Evolutionary conservation across 2,113 vertebrate species (phyloP).

Genomic region (Saccopteryx bilineata): DNA sequence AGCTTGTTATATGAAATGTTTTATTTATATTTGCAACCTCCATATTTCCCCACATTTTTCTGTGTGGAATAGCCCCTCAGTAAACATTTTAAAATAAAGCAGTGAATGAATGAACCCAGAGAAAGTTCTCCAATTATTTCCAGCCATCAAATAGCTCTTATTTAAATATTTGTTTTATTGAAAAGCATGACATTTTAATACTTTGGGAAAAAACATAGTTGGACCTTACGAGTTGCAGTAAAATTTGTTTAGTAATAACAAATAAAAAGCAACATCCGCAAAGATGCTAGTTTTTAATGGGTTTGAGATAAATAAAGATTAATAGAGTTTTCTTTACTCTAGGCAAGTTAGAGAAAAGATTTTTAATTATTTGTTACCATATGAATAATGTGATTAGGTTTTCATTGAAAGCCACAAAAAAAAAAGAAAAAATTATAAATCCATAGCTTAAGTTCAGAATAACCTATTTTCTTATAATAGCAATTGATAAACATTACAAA

Average conservation of each 20-base stretch:
- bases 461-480: background rate
- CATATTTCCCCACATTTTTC: background rate
- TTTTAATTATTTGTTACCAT: background rate
- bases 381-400: background rate
- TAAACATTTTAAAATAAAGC: slow-evolving; percentile 27
- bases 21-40: background rate
- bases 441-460: background rate
- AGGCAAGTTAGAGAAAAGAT: background rate
- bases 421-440: background rate
- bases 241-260: slow-evolving; percentile 18
- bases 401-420: background rate
- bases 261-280: background rate
- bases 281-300: background rate
- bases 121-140: background rate
- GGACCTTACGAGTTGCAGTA: background rate
- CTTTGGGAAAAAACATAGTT: background rate
- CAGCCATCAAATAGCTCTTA: background rate
- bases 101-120: background rate
- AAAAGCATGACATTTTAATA: slow-evolving; percentile 26
- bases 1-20: background rate
- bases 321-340: background rate
- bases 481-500: background rate
- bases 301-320: background rate
- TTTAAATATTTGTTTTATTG: slow-evolving; percentile 26
- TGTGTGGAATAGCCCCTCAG: background rate